These are phyloP conservation scores for Venusia cambrica DNA, from an alignment of 2,888 invertebrate genomes.

Conservation along the genomic window DNA sequence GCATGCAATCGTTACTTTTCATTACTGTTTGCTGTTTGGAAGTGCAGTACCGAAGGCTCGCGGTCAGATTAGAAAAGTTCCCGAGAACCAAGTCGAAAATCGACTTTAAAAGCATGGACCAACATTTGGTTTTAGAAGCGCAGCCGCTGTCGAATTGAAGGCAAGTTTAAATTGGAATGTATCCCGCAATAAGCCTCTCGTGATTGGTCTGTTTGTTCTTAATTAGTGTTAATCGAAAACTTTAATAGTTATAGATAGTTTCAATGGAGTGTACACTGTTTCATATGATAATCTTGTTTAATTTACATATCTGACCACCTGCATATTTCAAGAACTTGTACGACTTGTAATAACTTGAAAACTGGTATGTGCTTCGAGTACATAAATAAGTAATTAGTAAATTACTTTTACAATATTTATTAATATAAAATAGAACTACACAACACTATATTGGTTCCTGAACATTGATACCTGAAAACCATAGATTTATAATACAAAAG, in stretches of 20 bases:
- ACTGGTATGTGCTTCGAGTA: no score
- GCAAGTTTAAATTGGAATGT: constrained; percentile 81
- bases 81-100: constrained; percentile 72
- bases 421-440: no score
- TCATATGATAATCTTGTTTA: no score
- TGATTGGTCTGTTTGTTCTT: constrained; percentile 79
- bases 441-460: no score
- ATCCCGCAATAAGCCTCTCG: constrained; percentile 77
- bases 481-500: no score
- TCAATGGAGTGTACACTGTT: no score
- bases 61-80: constrained; percentile 80
- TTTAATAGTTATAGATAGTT: constrained; percentile 42
- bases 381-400: no score
- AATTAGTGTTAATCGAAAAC: constrained; percentile 78
- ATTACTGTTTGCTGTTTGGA: constrained; percentile 75
- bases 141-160: constrained; percentile 64
- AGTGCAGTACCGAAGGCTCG: constrained; percentile 70
- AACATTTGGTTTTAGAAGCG: constrained; percentile 78
- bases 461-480: no score
- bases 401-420: no score
- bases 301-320: no score
- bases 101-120: constrained; percentile 75
- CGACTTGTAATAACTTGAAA: no score
- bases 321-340: no score
- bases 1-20: constrained; percentile 80